Conservation (phyloP, 2,888 invertebrate genomes). For the Calephelis perditalis region DNA sequence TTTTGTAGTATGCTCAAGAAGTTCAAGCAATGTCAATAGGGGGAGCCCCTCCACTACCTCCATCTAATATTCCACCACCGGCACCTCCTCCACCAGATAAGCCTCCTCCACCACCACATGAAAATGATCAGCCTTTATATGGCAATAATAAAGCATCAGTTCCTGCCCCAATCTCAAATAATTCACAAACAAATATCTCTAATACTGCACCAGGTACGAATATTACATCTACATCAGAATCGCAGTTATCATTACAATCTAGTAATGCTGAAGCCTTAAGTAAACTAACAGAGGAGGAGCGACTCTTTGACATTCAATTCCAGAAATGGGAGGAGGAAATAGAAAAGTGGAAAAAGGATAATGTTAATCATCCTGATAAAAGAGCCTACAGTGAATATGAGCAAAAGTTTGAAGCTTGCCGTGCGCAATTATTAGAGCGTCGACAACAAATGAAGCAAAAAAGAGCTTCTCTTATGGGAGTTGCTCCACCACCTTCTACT, state of each 20-base stretch:
- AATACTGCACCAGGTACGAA: constrained; percentile 27
- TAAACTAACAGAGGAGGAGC: constrained; percentile 82
- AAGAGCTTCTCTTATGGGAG: constrained; percentile 55
- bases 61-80: constrained; percentile 35
- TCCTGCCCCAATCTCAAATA: constrained; percentile 27
- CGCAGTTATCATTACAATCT: neutral
- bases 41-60: constrained; percentile 44
- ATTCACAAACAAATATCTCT: neutral
- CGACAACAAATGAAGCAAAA: constrained; percentile 89
- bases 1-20: constrained; percentile 61
- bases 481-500: constrained; percentile 36
- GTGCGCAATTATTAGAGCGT: constrained; percentile 86
- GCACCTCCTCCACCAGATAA: constrained; percentile 45
- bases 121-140: constrained; percentile 63
- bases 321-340: constrained; percentile 95
- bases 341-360: constrained; percentile 93
- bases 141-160: constrained; percentile 35
- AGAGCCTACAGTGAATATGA: constrained; percentile 91
- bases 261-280: constrained; percentile 55
- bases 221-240: neutral
- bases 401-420: constrained; percentile 91
- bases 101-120: constrained; percentile 57
- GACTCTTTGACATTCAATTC: constrained; percentile 92
- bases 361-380: constrained; percentile 94
- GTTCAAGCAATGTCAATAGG: constrained; percentile 54